phyloP scores from a whole-genome alignment of 2,888 invertebrate species.

The Thyatira batis region DNA sequence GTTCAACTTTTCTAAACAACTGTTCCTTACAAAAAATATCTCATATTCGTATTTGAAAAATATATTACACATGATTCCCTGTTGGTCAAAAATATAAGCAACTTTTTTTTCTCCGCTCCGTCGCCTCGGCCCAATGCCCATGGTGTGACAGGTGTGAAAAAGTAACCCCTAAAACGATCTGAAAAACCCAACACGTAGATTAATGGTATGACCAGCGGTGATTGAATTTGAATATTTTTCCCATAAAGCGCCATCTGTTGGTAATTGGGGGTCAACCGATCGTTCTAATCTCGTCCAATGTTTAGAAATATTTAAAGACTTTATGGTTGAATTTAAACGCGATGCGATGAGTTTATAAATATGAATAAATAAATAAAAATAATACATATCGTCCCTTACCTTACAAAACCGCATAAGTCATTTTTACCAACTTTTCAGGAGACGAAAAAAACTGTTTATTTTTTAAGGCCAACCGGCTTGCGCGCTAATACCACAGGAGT shows the following conservation, averaged over 20 bases:
- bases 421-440: too few relatives aligned
- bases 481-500: too few relatives aligned
- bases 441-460: too few relatives aligned
- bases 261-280: background rate
- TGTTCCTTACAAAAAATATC: too few relatives aligned
- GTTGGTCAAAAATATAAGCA: background rate
- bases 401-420: too few relatives aligned
- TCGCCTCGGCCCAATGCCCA: background rate
- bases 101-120: background rate
- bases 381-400: too few relatives aligned
- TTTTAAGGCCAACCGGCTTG: too few relatives aligned
- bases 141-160: background rate
- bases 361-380: background rate
- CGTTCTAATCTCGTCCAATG: background rate
- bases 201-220: background rate
- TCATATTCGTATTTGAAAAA: too few relatives aligned
- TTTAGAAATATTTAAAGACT: background rate
- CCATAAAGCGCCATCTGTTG: slow-evolving; percentile 9
- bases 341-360: background rate
- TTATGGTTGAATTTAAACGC: too few relatives aligned
- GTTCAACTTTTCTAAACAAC: too few relatives aligned
- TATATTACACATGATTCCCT: background rate
- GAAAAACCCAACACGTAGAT: background rate
- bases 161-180: background rate
- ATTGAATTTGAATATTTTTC: slow-evolving; percentile 19